Base-by-base conservation (phyloP, 2,797 vertebrate genomes). In the Anguilla megastoma region DNA sequence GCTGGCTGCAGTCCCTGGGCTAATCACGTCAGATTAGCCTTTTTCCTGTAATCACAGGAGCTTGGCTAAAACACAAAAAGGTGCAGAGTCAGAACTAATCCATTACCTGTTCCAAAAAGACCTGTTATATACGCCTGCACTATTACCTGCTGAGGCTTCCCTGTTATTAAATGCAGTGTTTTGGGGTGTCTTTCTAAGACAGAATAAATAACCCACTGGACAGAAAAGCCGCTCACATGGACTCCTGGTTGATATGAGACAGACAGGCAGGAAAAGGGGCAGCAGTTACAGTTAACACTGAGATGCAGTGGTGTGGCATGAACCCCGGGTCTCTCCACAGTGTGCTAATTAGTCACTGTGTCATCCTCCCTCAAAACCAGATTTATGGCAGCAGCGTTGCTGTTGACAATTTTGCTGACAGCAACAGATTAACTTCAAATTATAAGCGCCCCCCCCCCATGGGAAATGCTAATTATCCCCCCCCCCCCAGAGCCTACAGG, bases 371-470 rank as follows among this genome's bases (percentile, higher is more conserved):
- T 85, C 45, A 69, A 18, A 63, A 76, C 56, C 30, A 88, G 36
- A 76, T 85, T 50, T 85, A 54, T 56, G 24, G 52, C 52, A 56
- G 14, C 56, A 66, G 60, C 52, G 74, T 79, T 54, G 54, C 89
- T 88, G 89, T 88, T 90, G 86, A 90, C 92, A 90, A 90, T 84
- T 86, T 86, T 63, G 88, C 76, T 48, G 82, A 87, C 87, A 88
- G 89, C 88, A 86, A 88, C 58, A 88, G 88, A 90, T 52, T 88
- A 87, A 86, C 69, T 90, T 89, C 58, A 85, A 91, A 92, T 93
- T 89, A 93, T 89, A 89, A 92, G 87, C 7, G 21, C 86, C 41
- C 66, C 21, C 50, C 69, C 21, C 54, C 80, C 10, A 76, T 36
- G 71, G 88, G 84, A 71, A 33, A 76, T 52, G 33, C 79, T 60